Conservation (phyloP, 2,113 vertebrate genomes). For the Alligator sinensis region DNA sequence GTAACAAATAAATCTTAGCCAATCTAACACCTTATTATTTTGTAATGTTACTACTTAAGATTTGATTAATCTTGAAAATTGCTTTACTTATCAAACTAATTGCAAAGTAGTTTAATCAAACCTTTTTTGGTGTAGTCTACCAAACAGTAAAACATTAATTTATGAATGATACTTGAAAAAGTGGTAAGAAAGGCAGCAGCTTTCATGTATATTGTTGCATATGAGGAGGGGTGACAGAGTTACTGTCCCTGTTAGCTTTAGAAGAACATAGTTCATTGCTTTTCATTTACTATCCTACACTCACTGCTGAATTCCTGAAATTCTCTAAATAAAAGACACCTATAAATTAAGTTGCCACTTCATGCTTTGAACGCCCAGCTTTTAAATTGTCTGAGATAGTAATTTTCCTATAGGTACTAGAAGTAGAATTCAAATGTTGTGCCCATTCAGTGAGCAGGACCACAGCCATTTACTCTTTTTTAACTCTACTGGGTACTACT, state of each 20-base stretch:
- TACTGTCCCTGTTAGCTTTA: conserved; percentile 60
- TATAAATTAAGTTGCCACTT: conserved; percentile 44
- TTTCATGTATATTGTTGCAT: not conserved
- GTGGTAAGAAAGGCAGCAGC: conserved; percentile 7
- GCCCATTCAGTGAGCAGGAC: not conserved
- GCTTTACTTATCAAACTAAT: conserved; percentile 50
- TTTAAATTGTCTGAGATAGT: conserved; percentile 5
- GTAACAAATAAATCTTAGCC: not conserved
- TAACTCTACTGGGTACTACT: conserved; percentile 2
- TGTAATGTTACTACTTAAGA: not conserved
- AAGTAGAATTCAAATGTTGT: not conserved
- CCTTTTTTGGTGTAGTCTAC: not conserved
- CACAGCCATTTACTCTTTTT: conserved; percentile 1
- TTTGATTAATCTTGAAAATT: conserved; percentile 45
- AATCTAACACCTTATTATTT: not conserved
- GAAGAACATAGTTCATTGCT: conserved; percentile 13
- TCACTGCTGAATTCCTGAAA: conserved; percentile 26
- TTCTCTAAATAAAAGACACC: conserved; percentile 36
- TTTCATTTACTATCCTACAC: conserved; percentile 19
- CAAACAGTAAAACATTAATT: too few relatives aligned
- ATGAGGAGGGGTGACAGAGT: conserved; percentile 49
- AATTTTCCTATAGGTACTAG: conserved; percentile 11
- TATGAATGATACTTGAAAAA: not conserved
- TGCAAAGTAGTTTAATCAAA: not conserved
- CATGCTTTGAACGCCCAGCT: conserved; percentile 39